phyloP scores from a whole-genome alignment of 2,113 vertebrate genomes.

The Bubo scandiacus region DNA sequence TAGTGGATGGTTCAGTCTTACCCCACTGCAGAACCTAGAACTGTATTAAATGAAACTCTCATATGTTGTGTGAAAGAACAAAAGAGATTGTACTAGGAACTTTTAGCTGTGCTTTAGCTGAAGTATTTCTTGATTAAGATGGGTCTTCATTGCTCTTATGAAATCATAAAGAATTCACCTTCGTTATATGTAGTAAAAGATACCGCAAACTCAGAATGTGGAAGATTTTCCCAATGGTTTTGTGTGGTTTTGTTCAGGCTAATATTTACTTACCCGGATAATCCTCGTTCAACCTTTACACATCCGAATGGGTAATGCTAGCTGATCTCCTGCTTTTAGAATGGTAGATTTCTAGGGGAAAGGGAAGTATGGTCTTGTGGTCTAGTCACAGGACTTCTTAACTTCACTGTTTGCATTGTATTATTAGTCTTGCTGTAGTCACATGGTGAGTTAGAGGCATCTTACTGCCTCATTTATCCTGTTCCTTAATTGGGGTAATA shows the following conservation, averaged over 20 bases:
- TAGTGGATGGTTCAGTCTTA: not conserved
- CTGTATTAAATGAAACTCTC: not conserved
- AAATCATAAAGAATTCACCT: not conserved
- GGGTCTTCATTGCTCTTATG: not conserved
- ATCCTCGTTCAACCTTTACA: not conserved
- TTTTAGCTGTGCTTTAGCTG: not conserved
- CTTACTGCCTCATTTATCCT: not conserved
- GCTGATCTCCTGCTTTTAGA: slow-evolving; percentile 39
- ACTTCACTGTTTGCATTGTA: not conserved
- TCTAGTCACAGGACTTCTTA: not conserved
- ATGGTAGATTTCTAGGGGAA: slow-evolving; percentile 43
- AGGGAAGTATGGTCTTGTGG: not conserved
- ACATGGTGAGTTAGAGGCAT: not conserved
- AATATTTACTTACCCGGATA: not conserved
- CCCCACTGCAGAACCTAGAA: not conserved
- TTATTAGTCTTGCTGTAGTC: not conserved
- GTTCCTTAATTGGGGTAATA: not conserved
- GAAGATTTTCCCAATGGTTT: not conserved
- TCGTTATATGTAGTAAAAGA: not conserved
- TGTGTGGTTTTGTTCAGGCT: slow-evolving; percentile 21
- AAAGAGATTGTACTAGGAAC: not conserved
- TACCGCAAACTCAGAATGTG: not conserved
- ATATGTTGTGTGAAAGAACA: not conserved
- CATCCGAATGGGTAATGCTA: not conserved
- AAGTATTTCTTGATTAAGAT: not conserved